Evolutionary conservation across 2,113 vertebrate genomes (phyloP), one percentile per base, ranked within the genome.

Genomic region (Acanthisitta chloris): DNA sequence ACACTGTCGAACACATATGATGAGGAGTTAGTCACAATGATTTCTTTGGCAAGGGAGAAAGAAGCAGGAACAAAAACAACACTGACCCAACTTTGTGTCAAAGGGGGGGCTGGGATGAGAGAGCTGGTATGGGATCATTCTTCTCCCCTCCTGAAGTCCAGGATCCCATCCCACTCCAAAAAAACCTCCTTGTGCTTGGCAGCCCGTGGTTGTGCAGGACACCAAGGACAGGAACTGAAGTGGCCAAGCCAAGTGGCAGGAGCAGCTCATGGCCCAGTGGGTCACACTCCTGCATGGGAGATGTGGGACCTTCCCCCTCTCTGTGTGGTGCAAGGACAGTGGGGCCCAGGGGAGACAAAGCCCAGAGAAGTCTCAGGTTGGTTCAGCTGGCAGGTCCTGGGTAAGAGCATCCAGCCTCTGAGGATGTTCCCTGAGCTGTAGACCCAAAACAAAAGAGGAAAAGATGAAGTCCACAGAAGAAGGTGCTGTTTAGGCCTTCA

Each of bases 21-120:
- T 78, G 93, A 94, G 76, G 79, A 95, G 93, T 95, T 96, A 96
- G 92, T 96, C 94, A 96, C 92, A 90, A 43, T 96, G 92, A 95
- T 97, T 96, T 94, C 79, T 93, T 95, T 95, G 96, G 94, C 96
- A 95, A 74, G 40, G 55, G 20, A 54, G 81, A 74, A 95, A 93
- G 92, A 80, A 82, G 79, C 93, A 94, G 85, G 88, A 96, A 96
- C 85, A 92, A 95, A 95, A 97, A 74, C 94, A 96, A 67, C 59
- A 38, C 40, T 78, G 77, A 90, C 85, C 79, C 92, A 94, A 74
- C 85, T 83, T 93, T 94, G 90, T 92, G 87, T 93, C 82, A 74
- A 62, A 86, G 81, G 0, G 33, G 74, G 64, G 78, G 79, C 4
- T 5, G n/a, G 78, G 69, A 69, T 51, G 70, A 81, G 31, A 42